Percentiles rank a stretch among this genome's conserved stretches.
phyloP scores from a whole-genome alignment of 2,113 vertebrate genomes.

The Campylomormyrus numenius region DNA sequence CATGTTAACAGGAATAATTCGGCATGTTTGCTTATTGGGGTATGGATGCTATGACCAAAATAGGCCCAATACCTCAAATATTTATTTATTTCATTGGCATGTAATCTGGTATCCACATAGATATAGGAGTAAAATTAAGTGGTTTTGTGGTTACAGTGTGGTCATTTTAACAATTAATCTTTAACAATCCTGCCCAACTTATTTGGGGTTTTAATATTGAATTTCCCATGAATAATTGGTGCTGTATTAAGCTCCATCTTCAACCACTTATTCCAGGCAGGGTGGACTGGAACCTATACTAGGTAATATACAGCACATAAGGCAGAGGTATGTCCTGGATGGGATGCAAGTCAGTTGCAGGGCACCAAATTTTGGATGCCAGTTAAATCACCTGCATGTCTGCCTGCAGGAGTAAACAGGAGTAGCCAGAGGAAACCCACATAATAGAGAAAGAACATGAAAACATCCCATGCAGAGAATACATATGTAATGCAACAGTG shows the following conservation, averaged over 20 bases:
- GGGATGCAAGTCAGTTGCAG: not conserved
- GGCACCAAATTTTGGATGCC: not conserved
- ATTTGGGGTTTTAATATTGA: not conserved
- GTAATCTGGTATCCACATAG: not conserved
- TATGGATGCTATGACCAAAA: not conserved
- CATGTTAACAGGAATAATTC: not conserved
- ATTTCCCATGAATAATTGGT: not conserved
- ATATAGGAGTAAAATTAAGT: not conserved
- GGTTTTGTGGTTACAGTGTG: not conserved
- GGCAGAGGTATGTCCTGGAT: not conserved
- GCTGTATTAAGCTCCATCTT: not conserved
- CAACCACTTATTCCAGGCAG: not conserved
- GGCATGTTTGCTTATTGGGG: not conserved
- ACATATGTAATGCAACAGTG: not conserved
- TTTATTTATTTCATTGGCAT: not conserved
- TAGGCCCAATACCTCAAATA: not conserved
- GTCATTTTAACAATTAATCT: not conserved
- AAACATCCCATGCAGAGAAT: not conserved
- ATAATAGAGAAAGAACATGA: not conserved
- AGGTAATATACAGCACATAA: not conserved
- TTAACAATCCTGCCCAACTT: not conserved
- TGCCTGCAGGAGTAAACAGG: not conserved
- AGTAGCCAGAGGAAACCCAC: not conserved
- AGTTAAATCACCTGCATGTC: not conserved
- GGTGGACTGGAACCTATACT: not conserved